Conservation (phyloP, 2,888 invertebrate species). For the Malacosoma neustria region DNA sequence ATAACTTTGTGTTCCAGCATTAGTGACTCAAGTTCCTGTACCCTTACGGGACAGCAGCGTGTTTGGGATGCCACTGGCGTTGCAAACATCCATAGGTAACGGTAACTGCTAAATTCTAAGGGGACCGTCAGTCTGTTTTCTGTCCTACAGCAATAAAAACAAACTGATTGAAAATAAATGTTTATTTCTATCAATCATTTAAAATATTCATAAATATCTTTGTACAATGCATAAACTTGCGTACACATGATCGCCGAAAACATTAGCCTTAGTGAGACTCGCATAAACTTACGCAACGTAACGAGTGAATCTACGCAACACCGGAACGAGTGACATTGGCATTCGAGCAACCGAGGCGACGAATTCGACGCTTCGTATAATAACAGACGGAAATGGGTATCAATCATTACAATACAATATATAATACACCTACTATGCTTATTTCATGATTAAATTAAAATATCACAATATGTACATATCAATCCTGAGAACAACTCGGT, state of each 20-base stretch:
- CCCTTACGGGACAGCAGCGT: too few species aligned
- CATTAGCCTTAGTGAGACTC: constrained; percentile 43
- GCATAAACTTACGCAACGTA: constrained; percentile 16
- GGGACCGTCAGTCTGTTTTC: too few species aligned
- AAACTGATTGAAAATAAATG: constrained; percentile 68
- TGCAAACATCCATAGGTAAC: too few species aligned
- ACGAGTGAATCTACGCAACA: constrained; percentile 1
- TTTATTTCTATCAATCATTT: constrained; percentile 71
- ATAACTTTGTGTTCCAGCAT: too few species aligned
- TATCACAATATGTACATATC: constrained; percentile 73
- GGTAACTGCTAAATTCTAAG: too few species aligned
- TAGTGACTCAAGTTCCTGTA: too few species aligned
- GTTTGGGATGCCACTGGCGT: too few species aligned
- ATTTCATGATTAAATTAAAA: constrained; percentile 68
- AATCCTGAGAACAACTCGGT: constrained; percentile 49
- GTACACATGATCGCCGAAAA: constrained; percentile 47
- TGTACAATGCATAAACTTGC: constrained; percentile 66
- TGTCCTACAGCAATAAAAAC: too few species aligned
- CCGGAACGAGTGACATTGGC: constrained; percentile 2
- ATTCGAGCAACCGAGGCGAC: constrained; percentile 11
- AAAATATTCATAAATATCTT: constrained; percentile 71
- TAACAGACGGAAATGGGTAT: constrained; percentile 42
- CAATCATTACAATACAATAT: constrained; percentile 43
- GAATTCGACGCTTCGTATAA: constrained; percentile 34
- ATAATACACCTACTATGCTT: constrained; percentile 55